Percentiles rank a stretch among this genome's conserved stretches.
Conservation (phyloP, 2,113 vertebrate species). For the Taurulus bubalis region DNA sequence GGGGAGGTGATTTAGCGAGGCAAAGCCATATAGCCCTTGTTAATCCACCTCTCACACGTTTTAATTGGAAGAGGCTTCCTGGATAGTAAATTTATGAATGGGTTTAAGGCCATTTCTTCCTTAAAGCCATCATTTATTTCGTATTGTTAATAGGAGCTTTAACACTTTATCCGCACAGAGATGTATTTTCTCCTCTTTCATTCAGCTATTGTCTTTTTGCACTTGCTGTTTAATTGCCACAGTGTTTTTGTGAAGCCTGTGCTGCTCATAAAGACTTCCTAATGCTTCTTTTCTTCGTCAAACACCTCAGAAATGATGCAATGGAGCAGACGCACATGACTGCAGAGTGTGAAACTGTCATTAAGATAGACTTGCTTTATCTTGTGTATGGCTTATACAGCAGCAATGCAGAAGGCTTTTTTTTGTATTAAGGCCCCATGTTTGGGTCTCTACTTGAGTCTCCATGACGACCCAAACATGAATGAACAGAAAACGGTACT, state of each 20-base stretch:
- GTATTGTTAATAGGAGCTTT: constrained; percentile 79
- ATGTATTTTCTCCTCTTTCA: constrained; percentile 67
- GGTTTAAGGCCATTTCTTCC: constrained; percentile 82
- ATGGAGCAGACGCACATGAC: constrained; percentile 30
- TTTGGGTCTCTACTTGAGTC: constrained; percentile 72
- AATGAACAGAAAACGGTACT: constrained; percentile 71
- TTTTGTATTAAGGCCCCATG: constrained; percentile 48
- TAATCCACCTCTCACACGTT: constrained; percentile 86
- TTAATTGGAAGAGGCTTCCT: constrained; percentile 86
- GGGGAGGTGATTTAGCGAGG: constrained; percentile 82
- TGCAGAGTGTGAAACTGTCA: constrained; percentile 46
- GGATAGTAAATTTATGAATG: constrained; percentile 85
- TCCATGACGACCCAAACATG: constrained; percentile 76
- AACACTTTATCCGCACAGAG: constrained; percentile 79
- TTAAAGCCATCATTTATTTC: constrained; percentile 82
- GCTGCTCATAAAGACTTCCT: constrained; percentile 25
- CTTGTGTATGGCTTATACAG: constrained; percentile 24
- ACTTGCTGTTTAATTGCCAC: constrained; percentile 66
- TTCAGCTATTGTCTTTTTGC: constrained; percentile 69
- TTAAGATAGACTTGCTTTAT: constrained; percentile 36
- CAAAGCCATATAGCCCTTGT: constrained; percentile 82
- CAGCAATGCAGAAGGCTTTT: constrained; percentile 3
- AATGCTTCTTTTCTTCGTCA: constrained; percentile 28
- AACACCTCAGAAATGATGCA: constrained; percentile 46
- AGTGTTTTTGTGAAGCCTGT: constrained; percentile 42